Conservation (phyloP, 2,888 invertebrate species). For the Perithous albicinctus region DNA sequence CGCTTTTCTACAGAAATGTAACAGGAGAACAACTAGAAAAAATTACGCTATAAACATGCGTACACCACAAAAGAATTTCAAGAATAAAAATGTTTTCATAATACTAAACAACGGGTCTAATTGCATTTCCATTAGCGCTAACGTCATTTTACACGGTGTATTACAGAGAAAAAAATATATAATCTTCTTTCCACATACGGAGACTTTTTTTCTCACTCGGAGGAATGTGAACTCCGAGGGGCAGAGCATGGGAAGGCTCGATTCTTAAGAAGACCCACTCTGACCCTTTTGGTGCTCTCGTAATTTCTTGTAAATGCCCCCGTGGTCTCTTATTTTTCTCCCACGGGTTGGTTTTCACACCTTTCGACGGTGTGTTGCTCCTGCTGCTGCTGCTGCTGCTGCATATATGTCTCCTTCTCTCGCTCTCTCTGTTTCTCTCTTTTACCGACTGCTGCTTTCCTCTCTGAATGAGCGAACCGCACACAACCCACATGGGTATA, state of each 20-base stretch:
- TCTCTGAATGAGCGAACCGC: slow-evolving; percentile 47
- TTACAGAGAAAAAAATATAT: background rate
- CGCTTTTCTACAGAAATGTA: too few species aligned
- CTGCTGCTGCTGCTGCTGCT: too few species aligned
- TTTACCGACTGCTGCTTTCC: too few species aligned
- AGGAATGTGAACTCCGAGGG: slow-evolving; percentile 31
- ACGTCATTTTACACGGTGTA: slow-evolving; percentile 10
- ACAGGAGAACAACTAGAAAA: too few species aligned
- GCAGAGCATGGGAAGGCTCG: background rate
- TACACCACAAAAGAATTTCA: slow-evolving; percentile 43
- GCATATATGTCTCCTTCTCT: slow-evolving; percentile 35
- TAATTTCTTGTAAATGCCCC: slow-evolving; percentile 42
- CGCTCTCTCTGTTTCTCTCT: slow-evolving; percentile 17
- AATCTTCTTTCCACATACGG: background rate
- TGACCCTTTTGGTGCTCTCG: slow-evolving; percentile 33
- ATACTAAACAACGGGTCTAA: slow-evolving; percentile 55
- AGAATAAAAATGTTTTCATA: slow-evolving; percentile 44
- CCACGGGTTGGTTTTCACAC: slow-evolving; percentile 32
- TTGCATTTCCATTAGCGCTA: slow-evolving; percentile 59
- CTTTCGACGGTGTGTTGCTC: background rate
- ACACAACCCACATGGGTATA: slow-evolving; percentile 27
- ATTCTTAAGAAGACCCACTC: slow-evolving; percentile 50
- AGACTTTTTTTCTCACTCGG: background rate
- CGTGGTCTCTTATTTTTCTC: slow-evolving; percentile 43
- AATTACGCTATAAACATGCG: too few species aligned